Percentiles rank a stretch among this genome's conserved stretches.
Conservation (phyloP, 2,888 invertebrate species). For the Leptura quadrifasciata region DNA sequence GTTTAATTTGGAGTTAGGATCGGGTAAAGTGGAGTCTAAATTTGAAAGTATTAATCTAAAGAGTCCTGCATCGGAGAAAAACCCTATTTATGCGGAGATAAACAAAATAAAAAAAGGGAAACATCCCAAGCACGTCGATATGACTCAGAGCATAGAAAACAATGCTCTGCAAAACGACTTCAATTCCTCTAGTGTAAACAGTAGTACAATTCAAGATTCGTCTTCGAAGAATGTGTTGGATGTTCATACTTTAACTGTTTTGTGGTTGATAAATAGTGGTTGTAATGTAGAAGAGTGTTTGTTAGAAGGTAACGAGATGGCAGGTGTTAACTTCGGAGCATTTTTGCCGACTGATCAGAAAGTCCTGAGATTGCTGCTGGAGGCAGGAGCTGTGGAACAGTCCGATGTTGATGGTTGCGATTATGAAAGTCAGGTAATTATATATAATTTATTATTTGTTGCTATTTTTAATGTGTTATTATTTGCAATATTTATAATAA, state of each 20-base stretch:
- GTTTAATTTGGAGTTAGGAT: slow-evolving; percentile 59
- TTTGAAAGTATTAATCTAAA: slow-evolving; percentile 64
- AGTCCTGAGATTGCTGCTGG: slow-evolving; percentile 82
- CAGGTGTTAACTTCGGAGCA: slow-evolving; percentile 75
- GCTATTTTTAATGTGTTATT: too few species aligned
- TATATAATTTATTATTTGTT: slow-evolving; percentile 40
- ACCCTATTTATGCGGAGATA: slow-evolving; percentile 69
- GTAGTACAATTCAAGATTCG: slow-evolving; percentile 39
- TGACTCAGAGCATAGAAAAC: slow-evolving; percentile 47
- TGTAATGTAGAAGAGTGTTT: slow-evolving; percentile 79
- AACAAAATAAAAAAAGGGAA: slow-evolving; percentile 65
- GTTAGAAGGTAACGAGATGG: slow-evolving; percentile 72
- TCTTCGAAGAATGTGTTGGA: slow-evolving; percentile 71
- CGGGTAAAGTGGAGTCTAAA: slow-evolving; percentile 56
- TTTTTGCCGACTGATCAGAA: slow-evolving; percentile 83
- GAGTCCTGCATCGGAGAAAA: slow-evolving; percentile 64
- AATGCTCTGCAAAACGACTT: slow-evolving; percentile 44
- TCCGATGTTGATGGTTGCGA: slow-evolving; percentile 73
- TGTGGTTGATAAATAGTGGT: slow-evolving; percentile 86
- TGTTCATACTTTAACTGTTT: slow-evolving; percentile 81
- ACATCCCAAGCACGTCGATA: slow-evolving; percentile 34
- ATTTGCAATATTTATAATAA: too few species aligned
- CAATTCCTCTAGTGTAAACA: slow-evolving; percentile 27
- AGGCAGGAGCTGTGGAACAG: slow-evolving; percentile 81
- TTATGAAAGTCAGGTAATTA: slow-evolving; percentile 72